A percentile compares a stretch with the other conserved stretches of the same genome.
These are phyloP conservation scores for Cerastis leucographa DNA, from an alignment of 2,888 invertebrate species.

Conservation along the genomic window DNA sequence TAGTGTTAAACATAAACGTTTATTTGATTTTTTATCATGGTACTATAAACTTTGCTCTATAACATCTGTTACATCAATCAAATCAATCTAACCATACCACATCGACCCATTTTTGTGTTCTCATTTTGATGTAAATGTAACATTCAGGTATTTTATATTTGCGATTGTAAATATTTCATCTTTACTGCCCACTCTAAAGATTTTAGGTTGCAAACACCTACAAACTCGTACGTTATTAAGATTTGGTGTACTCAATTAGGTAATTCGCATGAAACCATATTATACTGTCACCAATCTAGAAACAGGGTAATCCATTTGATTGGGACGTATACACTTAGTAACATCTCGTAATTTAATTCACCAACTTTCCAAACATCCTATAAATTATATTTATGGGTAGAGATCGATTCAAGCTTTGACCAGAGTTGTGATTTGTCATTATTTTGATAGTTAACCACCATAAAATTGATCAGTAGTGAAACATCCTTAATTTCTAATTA, in stretches of 20 bases:
- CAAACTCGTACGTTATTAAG: no score
- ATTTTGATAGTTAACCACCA: not conserved
- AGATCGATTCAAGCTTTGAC: not conserved
- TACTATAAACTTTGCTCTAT: not conserved
- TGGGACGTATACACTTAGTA: not conserved
- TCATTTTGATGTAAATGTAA: conserved; percentile 15
- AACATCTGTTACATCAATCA: conserved; percentile 35
- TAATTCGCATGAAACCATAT: not conserved
- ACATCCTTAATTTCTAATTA: not conserved
- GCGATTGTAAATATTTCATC: conserved; percentile 23
- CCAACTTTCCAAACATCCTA: not conserved
- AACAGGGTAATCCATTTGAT: not conserved
- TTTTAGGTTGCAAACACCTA: conserved; percentile 15
- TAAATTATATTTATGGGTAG: not conserved
- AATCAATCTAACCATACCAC: conserved; percentile 31
- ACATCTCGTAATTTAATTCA: not conserved
- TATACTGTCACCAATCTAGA: not conserved
- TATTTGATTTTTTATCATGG: not conserved
- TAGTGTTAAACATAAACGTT: not conserved
- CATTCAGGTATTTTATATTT: conserved; percentile 10
- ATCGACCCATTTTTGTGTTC: conserved; percentile 50
- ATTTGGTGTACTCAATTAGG: not conserved
- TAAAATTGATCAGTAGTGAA: not conserved
- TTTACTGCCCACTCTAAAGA: conserved; percentile 30
- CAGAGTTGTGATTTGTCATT: not conserved